A percentile compares a stretch with the other conserved stretches of the same genome.
Conservation (phyloP, 2,888 invertebrate genomes). For the Campaea margaritaria region DNA sequence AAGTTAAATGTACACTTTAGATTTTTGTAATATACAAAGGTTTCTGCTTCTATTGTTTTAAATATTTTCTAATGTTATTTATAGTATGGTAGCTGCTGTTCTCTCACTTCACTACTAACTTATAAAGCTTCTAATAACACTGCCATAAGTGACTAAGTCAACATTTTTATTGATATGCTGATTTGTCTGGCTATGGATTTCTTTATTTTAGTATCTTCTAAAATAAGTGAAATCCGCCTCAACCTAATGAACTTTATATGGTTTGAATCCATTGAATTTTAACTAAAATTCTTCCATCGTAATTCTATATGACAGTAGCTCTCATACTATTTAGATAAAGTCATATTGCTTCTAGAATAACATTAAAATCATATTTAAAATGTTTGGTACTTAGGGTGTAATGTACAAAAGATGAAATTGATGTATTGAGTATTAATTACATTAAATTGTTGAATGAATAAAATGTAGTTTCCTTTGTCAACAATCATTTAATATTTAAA, state of each 20-base stretch:
- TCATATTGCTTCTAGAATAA: constrained; percentile 63
- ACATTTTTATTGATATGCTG: too few species aligned
- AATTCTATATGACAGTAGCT: constrained; percentile 21
- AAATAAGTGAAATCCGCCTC: neutral
- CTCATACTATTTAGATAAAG: constrained; percentile 42
- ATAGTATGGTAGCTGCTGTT: constrained; percentile 26
- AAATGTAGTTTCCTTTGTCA: constrained; percentile 43
- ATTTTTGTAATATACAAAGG: constrained; percentile 8
- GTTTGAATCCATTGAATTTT: too few species aligned
- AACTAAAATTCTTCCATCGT: constrained; percentile 1
- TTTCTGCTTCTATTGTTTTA: constrained; percentile 11
- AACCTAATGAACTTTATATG: too few species aligned
- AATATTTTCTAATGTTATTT: constrained; percentile 32
- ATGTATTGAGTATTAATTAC: constrained; percentile 74
- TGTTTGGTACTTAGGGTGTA: constrained; percentile 74
- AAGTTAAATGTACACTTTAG: constrained; percentile 3
- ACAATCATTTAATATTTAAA: too few species aligned
- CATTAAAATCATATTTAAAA: constrained; percentile 59
- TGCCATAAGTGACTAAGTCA: too few species aligned
- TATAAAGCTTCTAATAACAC: neutral
- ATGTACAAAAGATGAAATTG: constrained; percentile 77
- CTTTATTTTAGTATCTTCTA: too few species aligned
- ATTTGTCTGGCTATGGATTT: too few species aligned
- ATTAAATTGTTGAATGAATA: constrained; percentile 75
- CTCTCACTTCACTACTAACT: neutral